Base-by-base conservation (phyloP, 2,113 vertebrate genomes). In the Lucifuga dentata region DNA sequence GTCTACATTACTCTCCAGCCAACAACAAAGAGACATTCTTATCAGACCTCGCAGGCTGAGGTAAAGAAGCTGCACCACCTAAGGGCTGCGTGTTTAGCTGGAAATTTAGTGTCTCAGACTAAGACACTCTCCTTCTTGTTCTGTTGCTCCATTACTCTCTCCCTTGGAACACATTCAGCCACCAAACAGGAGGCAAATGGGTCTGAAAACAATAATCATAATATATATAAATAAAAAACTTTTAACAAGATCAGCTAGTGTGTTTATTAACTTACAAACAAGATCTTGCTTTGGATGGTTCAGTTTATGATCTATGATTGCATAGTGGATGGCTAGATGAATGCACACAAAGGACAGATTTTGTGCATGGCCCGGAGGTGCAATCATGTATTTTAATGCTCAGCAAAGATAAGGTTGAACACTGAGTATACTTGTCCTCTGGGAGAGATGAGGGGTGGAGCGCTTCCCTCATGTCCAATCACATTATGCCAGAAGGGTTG, bases 311-410 rank as follows among this genome's bases (percentile, higher is more conserved):
- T 80, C 71, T 66, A 49, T 65, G 75, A 67, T 80, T 81, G 63
- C 62, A 16, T 43, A 36, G 0, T 41, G 61, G 69, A 77, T 44
- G 56, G 60, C 23, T 15, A 52, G 48, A 68, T 67, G 72, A 81
- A 74, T 39, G 48, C 63, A 83, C 73, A 88, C 79, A 88, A 81
- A 86, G 84, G 84, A 80, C 68, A 72, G 70, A 80, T 71, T 76
- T 40, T 59, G 61, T 68, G 66, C 69, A 52, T 78, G 84, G 81
- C 88, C 87, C n/a, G 43, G 57, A 88, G 88, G 86, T 81, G 62
- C 70, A 86, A 88, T 88, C 76, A 81, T 86, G 86, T 82, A 78
- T 89, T 91, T 90, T 85, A 89, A 83, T 87, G 77, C 73, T 77
- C 64, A 84, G 84, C 83, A 85, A 74, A 86, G 87, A 87, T 86